These are phyloP conservation scores for Phytoseiulus persimilis DNA, from an alignment of 2,888 invertebrate genomes.

Conservation along the genomic window DNA sequence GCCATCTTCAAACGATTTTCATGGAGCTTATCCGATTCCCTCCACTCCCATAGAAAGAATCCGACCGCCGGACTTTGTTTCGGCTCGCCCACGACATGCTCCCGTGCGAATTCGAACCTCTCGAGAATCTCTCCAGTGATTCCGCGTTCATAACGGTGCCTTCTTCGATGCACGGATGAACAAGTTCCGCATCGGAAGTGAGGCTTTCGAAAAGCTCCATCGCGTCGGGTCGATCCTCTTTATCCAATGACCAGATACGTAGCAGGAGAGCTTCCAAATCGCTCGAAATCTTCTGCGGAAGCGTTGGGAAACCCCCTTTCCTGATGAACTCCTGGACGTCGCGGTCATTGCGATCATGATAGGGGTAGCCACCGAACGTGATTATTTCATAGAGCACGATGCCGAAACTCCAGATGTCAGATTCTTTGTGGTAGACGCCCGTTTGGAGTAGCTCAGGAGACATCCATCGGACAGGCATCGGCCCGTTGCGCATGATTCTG, in stretches of 20 bases:
- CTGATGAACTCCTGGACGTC: slow-evolving; percentile 24
- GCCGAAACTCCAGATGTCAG: slow-evolving; percentile 84
- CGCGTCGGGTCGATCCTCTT: slow-evolving; percentile 64
- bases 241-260: slow-evolving; percentile 68
- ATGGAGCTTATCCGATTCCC: neutral
- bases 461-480: slow-evolving; percentile 24
- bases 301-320: slow-evolving; percentile 6
- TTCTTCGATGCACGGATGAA: slow-evolving; percentile 66
- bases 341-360: neutral
- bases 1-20: neutral
- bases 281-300: slow-evolving; percentile 40
- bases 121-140: neutral
- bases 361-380: slow-evolving; percentile 57
- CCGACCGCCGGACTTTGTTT: neutral
- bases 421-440: slow-evolving; percentile 48
- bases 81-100: neutral
- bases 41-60: neutral
- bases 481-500: neutral
- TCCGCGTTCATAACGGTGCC: neutral
- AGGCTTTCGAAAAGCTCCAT: slow-evolving; percentile 71
- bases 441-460: slow-evolving; percentile 15
- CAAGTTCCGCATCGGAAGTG: slow-evolving; percentile 65
- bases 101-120: neutral
- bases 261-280: slow-evolving; percentile 64
- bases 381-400: slow-evolving; percentile 72